Percentiles rank a stretch among this genome's conserved stretches.
Conservation (phyloP, 2,888 invertebrate species). For the Nematopogon swammerdamellus region DNA sequence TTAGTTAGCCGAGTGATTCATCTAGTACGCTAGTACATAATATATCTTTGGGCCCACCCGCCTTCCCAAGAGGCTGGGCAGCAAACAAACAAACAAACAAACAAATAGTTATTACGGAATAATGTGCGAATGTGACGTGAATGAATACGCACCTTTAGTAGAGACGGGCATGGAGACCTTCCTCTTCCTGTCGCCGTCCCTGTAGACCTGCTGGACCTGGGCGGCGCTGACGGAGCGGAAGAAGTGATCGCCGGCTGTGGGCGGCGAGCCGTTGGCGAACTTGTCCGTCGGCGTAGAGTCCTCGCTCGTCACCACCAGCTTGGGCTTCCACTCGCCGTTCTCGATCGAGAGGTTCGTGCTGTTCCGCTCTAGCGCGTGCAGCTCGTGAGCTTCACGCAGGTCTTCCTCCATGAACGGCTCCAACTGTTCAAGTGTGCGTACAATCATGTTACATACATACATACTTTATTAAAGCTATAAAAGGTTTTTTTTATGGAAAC, state of each 20-base stretch:
- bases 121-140: no score
- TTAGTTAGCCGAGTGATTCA: no score
- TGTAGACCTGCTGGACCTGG: conserved; percentile 50
- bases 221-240: conserved; percentile 70
- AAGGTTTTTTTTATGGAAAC: no score
- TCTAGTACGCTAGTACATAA: no score
- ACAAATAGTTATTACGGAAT: no score
- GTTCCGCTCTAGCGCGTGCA: conserved; percentile 12
- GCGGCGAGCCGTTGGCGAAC: conserved; percentile 34
- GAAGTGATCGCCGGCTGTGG: conserved; percentile 42
- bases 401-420: conserved; percentile 40
- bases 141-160: no score
- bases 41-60: no score
- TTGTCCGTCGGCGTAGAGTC: conserved; percentile 21
- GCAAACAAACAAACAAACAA: no score
- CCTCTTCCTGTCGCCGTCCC: conserved; percentile 26
- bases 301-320: conserved; percentile 1
- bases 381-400: conserved; percentile 22
- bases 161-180: conserved; percentile 32
- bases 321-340: conserved; percentile 1
- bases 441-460: no score
- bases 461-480: no score
- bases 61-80: no score
- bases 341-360: conserved; percentile 7
- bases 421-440: conserved; percentile 22